phyloP scores from a whole-genome alignment of 2,888 invertebrate genomes.

The Lochmaea capreae region DNA sequence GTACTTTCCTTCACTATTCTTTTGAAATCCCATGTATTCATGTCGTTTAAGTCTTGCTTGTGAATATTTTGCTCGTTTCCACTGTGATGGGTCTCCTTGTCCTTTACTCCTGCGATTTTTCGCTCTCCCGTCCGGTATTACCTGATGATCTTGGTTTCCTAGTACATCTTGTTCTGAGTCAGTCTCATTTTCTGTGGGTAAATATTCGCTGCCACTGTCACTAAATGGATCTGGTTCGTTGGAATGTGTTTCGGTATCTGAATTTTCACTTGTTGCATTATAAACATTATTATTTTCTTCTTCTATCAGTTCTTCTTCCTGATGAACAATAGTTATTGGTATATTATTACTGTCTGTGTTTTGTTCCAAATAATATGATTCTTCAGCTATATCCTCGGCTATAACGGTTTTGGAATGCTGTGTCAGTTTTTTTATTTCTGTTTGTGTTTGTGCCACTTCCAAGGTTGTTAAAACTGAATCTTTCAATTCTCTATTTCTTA shows the following conservation, averaged over 20 bases:
- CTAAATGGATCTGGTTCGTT: slow-evolving; percentile 4
- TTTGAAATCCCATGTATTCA: slow-evolving; percentile 10
- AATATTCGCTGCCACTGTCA: background rate
- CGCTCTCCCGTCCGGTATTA: slow-evolving; percentile 18
- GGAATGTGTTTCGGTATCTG: slow-evolving; percentile 5
- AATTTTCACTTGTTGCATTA: background rate
- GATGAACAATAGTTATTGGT: background rate
- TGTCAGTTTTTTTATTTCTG: background rate
- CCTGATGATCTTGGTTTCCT: background rate
- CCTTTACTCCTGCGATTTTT: slow-evolving; percentile 18
- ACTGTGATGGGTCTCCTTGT: slow-evolving; percentile 16
- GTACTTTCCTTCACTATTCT: slow-evolving; percentile 6
- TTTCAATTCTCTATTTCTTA: too few species aligned
- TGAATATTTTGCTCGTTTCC: slow-evolving; percentile 17
- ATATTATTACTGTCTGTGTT: slow-evolving; percentile 4
- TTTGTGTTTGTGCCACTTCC: too few species aligned
- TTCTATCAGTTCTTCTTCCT: background rate
- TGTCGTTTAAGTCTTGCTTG: background rate
- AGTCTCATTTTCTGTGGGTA: too few species aligned
- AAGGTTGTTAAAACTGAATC: too few species aligned
- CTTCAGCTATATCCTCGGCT: background rate
- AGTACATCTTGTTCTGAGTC: too few species aligned
- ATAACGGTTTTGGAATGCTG: background rate
- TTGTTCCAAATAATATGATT: slow-evolving; percentile 10
- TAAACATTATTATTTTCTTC: background rate